Evolutionary conservation across 2,888 invertebrate genomes (phyloP).

Genomic region (Chrysotoxum bicinctum): DNA sequence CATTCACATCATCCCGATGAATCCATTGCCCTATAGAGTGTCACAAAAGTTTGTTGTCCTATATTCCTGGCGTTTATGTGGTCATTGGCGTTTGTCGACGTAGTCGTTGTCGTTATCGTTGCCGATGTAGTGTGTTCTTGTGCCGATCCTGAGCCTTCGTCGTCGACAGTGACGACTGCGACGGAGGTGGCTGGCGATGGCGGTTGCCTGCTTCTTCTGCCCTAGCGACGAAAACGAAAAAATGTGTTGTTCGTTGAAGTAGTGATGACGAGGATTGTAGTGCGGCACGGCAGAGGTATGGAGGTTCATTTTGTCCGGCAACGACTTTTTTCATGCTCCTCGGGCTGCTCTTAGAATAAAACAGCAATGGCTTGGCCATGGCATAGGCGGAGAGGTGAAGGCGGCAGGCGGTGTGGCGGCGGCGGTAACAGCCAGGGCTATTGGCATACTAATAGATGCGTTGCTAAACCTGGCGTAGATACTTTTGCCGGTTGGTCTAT

Average conservation of each 20-base stretch:
- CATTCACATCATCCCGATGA: slow-evolving; percentile 73
- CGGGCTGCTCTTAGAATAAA: slow-evolving; percentile 56
- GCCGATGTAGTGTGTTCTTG: slow-evolving; percentile 47
- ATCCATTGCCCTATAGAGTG: slow-evolving; percentile 73
- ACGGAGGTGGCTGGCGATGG: slow-evolving; percentile 18
- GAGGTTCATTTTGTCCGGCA: slow-evolving; percentile 70
- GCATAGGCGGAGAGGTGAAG: slow-evolving; percentile 31
- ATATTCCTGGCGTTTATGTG: slow-evolving; percentile 72
- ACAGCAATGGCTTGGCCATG: slow-evolving; percentile 38
- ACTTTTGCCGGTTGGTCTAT: slow-evolving; percentile 73
- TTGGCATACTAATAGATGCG: slow-evolving; percentile 73
- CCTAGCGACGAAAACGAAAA: slow-evolving; percentile 57
- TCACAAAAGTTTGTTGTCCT: slow-evolving; percentile 73
- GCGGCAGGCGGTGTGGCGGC: slow-evolving; percentile 1
- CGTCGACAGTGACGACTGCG: slow-evolving; percentile 8
- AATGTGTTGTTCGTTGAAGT: slow-evolving; percentile 44
- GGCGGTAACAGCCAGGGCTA: slow-evolving; percentile 61
- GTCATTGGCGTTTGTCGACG: slow-evolving; percentile 73
- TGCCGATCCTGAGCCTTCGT: slow-evolving; percentile 33
- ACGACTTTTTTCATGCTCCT: slow-evolving; percentile 54
- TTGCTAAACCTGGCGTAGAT: slow-evolving; percentile 72
- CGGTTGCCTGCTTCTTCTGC: slow-evolving; percentile 44
- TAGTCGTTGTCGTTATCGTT: slow-evolving; percentile 42
- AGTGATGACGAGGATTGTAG: background rate
- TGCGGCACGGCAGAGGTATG: slow-evolving; percentile 2